phyloP scores from a whole-genome alignment of 2,888 invertebrate species.

The Lasioglossum morio region DNA sequence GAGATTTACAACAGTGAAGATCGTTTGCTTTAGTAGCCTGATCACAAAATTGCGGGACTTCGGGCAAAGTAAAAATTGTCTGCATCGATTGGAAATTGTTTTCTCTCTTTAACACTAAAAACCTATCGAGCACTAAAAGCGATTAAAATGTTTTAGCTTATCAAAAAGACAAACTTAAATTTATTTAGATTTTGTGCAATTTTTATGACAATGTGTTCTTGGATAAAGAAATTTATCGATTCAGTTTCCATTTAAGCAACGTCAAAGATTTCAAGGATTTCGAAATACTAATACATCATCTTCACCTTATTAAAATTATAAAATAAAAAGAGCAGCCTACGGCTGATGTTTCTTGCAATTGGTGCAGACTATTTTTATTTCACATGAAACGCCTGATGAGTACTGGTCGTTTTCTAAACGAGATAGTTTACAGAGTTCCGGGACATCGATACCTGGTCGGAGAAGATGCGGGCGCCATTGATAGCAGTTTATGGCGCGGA shows the following conservation, averaged over 20 bases:
- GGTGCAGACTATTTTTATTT: not conserved
- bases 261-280: too few relatives aligned
- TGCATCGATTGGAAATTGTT: not conserved
- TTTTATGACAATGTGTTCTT: too few relatives aligned
- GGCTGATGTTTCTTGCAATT: not conserved
- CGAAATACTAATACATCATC: too few relatives aligned
- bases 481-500: slow-evolving; percentile 90
- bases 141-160: too few relatives aligned
- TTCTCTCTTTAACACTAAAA: too few relatives aligned
- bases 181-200: too few relatives aligned
- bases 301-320: not conserved
- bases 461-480: slow-evolving; percentile 90
- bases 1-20: slow-evolving; percentile 87
- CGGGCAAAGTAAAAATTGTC: not conserved
- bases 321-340: not conserved
- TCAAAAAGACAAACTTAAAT: too few relatives aligned
- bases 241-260: too few relatives aligned
- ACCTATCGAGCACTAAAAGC: too few relatives aligned
- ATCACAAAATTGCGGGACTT: not conserved
- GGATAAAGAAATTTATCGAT: too few relatives aligned
- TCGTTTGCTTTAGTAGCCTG: slow-evolving; percentile 8
- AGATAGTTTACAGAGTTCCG: slow-evolving; percentile 85
- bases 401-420: not conserved
- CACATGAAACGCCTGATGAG: not conserved
- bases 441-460: slow-evolving; percentile 92